Conservation (phyloP, 1,140 invertebrate genomes). For the Scylla paramamosain region DNA sequence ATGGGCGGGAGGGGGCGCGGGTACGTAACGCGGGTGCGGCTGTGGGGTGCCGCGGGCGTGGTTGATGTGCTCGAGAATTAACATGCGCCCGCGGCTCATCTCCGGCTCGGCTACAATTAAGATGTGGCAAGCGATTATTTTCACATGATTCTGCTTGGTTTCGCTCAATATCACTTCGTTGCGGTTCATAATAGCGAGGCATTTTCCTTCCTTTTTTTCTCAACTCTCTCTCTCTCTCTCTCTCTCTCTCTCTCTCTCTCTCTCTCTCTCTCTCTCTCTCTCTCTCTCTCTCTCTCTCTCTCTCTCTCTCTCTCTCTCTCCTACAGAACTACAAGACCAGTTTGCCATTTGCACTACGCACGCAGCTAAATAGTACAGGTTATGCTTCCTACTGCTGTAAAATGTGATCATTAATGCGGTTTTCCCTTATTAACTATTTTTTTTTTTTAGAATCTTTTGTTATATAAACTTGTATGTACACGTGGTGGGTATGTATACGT, state of each 20-base stretch:
- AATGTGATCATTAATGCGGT: no score
- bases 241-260: constrained; percentile 40
- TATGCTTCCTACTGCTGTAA: no score
- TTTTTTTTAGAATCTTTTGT: no score
- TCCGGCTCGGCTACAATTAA: constrained; percentile 36
- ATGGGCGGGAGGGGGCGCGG: not conserved
- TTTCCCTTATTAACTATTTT: no score
- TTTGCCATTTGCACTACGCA: not conserved
- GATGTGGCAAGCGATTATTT: constrained; percentile 54
- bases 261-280: constrained; percentile 59
- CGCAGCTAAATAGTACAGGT: not conserved
- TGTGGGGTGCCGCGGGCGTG: not conserved
- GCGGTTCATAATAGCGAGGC: not conserved
- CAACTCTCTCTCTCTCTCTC: not conserved
- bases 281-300: constrained; percentile 32
- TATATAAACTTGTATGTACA: no score
- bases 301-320: constrained; percentile 30
- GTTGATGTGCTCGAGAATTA: not conserved
- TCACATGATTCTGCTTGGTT: constrained; percentile 45
- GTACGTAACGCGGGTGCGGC: constrained; percentile 50
- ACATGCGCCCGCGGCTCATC: constrained; percentile 27
- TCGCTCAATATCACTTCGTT: constrained; percentile 50
- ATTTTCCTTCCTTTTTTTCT: constrained; percentile 33
- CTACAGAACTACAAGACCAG: no score
- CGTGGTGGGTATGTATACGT: no score